Base-by-base conservation (phyloP, 2,113 vertebrate genomes). In the Antechinus stuartii region DNA sequence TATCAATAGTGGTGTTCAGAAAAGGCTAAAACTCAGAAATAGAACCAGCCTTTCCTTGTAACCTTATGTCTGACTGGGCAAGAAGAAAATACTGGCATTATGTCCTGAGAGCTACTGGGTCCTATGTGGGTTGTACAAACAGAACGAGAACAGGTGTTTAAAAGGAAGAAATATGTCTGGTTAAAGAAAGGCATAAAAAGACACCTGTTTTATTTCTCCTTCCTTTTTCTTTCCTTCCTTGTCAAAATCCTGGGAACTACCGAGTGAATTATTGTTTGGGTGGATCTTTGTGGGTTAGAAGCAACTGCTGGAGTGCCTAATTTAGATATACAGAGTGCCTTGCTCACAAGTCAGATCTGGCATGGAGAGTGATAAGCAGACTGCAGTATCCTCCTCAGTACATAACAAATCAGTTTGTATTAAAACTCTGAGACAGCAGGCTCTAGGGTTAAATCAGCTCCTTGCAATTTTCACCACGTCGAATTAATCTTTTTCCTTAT, bases 141-240 rank as follows among this genome's bases (percentile, higher is more conserved):
- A 90, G 53, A 92, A 91, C 76, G 94, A 95, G 52, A 95, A 90
- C 94, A 97, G 93, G 91, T 97, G 61, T 90, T 49, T 84, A 25
- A 92, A 16, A 93, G 91, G 93, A 93, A 68, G n/a, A 92, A 94
- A 90, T 90, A 90, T 57, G 76, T 54, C 53, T 93, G 92, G 90
- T 76, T 92, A 54, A 93, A 92, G 94, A 93, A 8, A 91, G 90
- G 19, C 90, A 89, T 95, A 61, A 94, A 68, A 35, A 96, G 96
- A 54, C 92, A 91, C 92, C 93, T 49, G n/a, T 90, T 93, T 30
- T 27, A 92, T 94, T 52, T 54, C 42, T 26, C 56, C 52, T 94
- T 50, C 54, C n/a, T 93, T 26, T 14, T n/a, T 92, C 50, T 89
- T 96, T 93, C 30, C 93, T 91, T 93, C 47, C 76, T 84, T 84